Percentiles rank a stretch among this genome's conserved stretches.
phyloP scores from a whole-genome alignment of 1,140 invertebrate species.

The Melipona quadrifasciata region DNA sequence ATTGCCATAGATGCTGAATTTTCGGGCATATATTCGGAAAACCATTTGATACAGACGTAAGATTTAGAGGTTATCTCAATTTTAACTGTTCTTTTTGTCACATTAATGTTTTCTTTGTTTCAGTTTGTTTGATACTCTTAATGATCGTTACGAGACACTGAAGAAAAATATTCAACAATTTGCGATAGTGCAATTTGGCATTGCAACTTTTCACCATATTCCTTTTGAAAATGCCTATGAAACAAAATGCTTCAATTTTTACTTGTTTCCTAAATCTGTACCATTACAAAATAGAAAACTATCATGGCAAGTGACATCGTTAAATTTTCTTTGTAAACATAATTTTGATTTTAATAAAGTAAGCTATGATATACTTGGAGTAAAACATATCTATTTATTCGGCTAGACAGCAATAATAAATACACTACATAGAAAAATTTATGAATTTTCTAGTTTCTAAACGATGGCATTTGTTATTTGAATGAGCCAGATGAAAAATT shows the following conservation, averaged over 20 bases:
- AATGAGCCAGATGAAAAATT: conserved; percentile 81
- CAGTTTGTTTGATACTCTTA: conserved; percentile 87
- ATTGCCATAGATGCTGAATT: conserved; percentile 88
- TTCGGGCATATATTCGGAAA: conserved; percentile 83
- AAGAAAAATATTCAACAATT: conserved; percentile 83
- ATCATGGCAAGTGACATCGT: conserved; percentile 84
- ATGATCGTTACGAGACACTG: conserved; percentile 85
- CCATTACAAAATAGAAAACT: conserved; percentile 84
- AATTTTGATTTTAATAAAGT: conserved; percentile 91
- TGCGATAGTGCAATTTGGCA: conserved; percentile 85
- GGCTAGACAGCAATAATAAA: neutral
- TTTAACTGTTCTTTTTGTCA: neutral
- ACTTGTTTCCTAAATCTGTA: conserved; percentile 85
- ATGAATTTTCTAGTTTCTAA: conserved; percentile 83
- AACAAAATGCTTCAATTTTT: conserved; percentile 86
- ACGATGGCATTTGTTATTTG: conserved; percentile 86
- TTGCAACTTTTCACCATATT: conserved; percentile 84
- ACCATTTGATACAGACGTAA: conserved; percentile 82
- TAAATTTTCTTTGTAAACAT: conserved; percentile 85
- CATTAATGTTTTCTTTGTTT: conserved; percentile 72
- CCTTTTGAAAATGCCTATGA: conserved; percentile 83
- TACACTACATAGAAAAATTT: neutral
- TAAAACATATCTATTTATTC: neutral
- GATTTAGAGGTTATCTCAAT: neutral
- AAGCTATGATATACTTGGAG: conserved; percentile 31